Percentiles rank a stretch among this genome's conserved stretches.
Conservation (phyloP, 2,113 vertebrate genomes). For the Haplochromis burtoni region DNA sequence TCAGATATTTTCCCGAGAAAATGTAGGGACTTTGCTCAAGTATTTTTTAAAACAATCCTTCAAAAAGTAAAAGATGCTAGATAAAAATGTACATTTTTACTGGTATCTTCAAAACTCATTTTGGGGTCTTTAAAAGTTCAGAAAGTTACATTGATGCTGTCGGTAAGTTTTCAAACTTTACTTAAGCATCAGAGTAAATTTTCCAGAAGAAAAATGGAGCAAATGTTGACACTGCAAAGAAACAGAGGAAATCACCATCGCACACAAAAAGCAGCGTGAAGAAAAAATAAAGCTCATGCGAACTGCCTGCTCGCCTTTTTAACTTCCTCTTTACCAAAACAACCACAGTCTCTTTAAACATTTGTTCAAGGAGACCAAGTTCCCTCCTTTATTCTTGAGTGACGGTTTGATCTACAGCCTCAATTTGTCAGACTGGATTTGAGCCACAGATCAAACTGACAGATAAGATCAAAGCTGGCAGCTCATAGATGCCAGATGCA, state of each 20-base stretch:
- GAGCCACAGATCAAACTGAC: constrained; percentile 1
- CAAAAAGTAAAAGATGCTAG: neutral
- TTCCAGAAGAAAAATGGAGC: neutral
- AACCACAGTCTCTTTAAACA: neutral
- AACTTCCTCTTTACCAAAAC: neutral
- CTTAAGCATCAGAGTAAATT: neutral
- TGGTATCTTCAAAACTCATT: neutral
- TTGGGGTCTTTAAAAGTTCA: neutral
- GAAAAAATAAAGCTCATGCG: neutral
- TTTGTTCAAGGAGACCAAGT: neutral
- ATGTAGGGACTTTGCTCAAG: neutral
- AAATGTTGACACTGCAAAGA: neutral
- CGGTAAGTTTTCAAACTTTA: neutral
- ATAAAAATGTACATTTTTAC: neutral
- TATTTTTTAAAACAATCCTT: neutral
- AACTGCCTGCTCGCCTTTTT: neutral
- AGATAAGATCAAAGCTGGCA: neutral
- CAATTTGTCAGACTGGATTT: constrained; percentile 9
- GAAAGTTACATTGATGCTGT: neutral
- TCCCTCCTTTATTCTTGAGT: neutral
- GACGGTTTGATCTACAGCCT: neutral
- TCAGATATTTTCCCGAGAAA: neutral
- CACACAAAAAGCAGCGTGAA: neutral
- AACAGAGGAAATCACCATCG: neutral
- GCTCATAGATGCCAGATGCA: neutral